Evolutionary conservation across 2,888 invertebrate species (phyloP), one percentile per base, ranked within the genome.

Genomic region (Stratiomys singularior): DNA sequence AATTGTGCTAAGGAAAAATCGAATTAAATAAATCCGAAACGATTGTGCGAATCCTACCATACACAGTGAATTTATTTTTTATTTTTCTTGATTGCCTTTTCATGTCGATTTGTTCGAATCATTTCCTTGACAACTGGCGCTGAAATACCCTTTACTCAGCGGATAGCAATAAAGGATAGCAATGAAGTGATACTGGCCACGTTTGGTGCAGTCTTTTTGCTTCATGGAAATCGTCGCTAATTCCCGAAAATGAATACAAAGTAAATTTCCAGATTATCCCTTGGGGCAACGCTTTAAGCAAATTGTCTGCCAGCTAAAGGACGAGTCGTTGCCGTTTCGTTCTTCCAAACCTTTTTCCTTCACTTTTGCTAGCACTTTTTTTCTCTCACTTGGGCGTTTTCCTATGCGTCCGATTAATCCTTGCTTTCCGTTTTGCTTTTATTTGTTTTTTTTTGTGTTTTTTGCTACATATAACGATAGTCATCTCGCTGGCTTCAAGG

Each of bases 211-310:
- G 7, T 44, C 18, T 64, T 27, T 18, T 28, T 25, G 25, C 28
- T 64, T 23, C 28, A 64, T 64, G 25, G 28, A 64, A 64, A 64
- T 64, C 13, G 64, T 28, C 23, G 28, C 64, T 64, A 64, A 64
- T 64, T 64, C 64, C 28, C 18, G 28, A 28, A 18, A 64, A 64
- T 64, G 64, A 64, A 64, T 64, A 64, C 64, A 64, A 27, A 64
- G 64, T 64, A 64, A 64, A 64, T 64, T 64, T 64, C 15, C 11
- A 64, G 64, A 64, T 64, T 64, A 64, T 27, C 64, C 11, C 64
- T 64, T 11, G 64, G 28, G 64, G 64, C 64, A 18, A 64, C 28
- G 28, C 64, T 23, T 64, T 28, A 64, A 28, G 64, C 23, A 28
- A 27, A 28, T 64, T 23, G 27, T 28, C 64, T 13, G 44, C 9